Conservation (phyloP, 2,113 vertebrate species). For the human region DNA sequence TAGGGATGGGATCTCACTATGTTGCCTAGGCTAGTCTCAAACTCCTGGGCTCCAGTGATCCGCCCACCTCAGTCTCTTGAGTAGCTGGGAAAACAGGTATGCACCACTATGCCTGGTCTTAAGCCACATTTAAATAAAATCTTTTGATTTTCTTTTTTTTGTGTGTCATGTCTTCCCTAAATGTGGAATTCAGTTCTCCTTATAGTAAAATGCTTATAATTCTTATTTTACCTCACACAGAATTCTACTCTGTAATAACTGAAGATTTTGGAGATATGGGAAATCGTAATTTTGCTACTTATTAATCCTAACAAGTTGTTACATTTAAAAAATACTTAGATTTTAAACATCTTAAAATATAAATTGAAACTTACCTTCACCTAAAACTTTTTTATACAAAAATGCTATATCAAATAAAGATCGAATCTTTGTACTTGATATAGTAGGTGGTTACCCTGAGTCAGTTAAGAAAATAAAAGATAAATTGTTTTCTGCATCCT, state of each 20-base stretch:
- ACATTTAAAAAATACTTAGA: not conserved
- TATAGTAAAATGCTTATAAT: not conserved
- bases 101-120: no score
- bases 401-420: not conserved
- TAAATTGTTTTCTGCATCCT: not conserved
- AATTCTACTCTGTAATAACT: conserved; percentile 1
- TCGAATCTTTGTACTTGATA: not conserved
- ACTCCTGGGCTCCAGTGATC: no score
- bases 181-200: not conserved
- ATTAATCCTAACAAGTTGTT: not conserved
- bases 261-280: not conserved
- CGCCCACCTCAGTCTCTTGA: no score
- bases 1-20: no score
- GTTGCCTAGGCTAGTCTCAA: no score
- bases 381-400: not conserved
- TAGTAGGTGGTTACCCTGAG: not conserved
- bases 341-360: conserved; percentile 3
- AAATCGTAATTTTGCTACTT: conserved; percentile 2
- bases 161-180: not conserved
- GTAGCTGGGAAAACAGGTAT: no score
- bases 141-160: not conserved
- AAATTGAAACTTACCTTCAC: not conserved
- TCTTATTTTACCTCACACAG: not conserved
- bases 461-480: not conserved
- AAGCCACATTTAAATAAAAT: conserved; percentile 30